phyloP scores from a whole-genome alignment of 2,888 invertebrate species.

The Caenorhabditis sp. region DNA sequence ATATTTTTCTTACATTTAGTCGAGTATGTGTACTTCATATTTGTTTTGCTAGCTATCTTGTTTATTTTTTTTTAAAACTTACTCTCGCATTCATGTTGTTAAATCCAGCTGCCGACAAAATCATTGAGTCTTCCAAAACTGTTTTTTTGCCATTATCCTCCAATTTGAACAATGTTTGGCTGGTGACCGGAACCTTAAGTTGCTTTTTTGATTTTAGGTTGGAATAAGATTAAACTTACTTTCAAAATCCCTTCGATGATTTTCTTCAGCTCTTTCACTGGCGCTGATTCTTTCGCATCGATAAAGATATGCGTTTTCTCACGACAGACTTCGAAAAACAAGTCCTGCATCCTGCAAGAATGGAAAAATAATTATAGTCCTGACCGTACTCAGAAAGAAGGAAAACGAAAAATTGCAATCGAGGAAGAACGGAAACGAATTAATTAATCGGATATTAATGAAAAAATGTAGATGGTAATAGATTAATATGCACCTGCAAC shows the following conservation, averaged over 20 bases:
- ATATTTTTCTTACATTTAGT: too few species aligned
- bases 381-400: background rate
- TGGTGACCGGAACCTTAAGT: slow-evolving; percentile 78
- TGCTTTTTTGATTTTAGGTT: background rate
- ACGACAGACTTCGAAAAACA: slow-evolving; percentile 95
- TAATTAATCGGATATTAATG: too few species aligned
- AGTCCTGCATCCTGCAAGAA: slow-evolving; percentile 4
- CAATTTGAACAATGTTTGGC: slow-evolving; percentile 85
- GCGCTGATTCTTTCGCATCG: slow-evolving; percentile 93
- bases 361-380: background rate
- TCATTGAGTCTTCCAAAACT: slow-evolving; percentile 71
- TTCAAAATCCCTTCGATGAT: slow-evolving; percentile 85
- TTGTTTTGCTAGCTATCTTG: too few species aligned
- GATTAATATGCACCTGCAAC: too few species aligned
- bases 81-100: slow-evolving; percentile 90
- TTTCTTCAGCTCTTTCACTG: slow-evolving; percentile 90
- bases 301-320: slow-evolving; percentile 96
- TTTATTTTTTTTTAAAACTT: slow-evolving; percentile 6
- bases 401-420: too few species aligned
- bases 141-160: slow-evolving; percentile 17
- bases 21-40: too few species aligned
- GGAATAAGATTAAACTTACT: slow-evolving; percentile 10
- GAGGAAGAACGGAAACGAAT: too few species aligned
- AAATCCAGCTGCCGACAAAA: slow-evolving; percentile 87
- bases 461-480: too few species aligned